A percentile compares a stretch with the other conserved stretches of the same genome.
Evolutionary conservation across 2,113 vertebrate species (phyloP).

Genomic region (Nannospalax galili): DNA sequence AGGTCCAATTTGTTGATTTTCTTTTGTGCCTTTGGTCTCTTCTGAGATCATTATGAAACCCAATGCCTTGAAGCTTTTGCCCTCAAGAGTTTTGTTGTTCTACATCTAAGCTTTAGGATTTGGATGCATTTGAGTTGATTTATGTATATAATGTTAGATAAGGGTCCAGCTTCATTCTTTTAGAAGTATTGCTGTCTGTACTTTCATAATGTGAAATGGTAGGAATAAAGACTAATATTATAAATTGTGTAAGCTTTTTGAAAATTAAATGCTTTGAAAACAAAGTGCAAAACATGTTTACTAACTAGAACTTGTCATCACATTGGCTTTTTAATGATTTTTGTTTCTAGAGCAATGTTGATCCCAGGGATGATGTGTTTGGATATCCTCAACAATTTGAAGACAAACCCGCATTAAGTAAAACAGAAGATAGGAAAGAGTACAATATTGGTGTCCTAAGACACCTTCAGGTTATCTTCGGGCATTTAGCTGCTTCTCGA

Average conservation of each 20-base stretch:
- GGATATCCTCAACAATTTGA: slow-evolving; percentile 99
- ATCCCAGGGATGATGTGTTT: slow-evolving; percentile 98
- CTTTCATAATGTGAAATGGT: background rate
- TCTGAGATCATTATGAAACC: background rate
- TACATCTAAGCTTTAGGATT: background rate
- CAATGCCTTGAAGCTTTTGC: background rate
- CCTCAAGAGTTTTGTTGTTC: background rate
- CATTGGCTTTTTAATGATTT: slow-evolving; percentile 8
- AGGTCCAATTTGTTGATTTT: background rate
- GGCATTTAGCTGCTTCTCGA: slow-evolving; percentile 97
- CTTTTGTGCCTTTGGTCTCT: background rate
- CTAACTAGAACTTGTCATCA: slow-evolving; percentile 38
- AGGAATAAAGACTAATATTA: background rate
- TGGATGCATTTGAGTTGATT: background rate
- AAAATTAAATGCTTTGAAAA: background rate
- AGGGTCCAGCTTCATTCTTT: background rate
- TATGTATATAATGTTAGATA: slow-evolving; percentile 4
- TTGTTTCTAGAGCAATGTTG: slow-evolving; percentile 94
- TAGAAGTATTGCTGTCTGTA: background rate
- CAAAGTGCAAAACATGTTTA: background rate
- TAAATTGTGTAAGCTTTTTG: slow-evolving; percentile 6
- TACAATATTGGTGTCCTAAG: slow-evolving; percentile 99
- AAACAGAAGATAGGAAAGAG: slow-evolving; percentile 98
- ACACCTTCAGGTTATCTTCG: slow-evolving; percentile 99
- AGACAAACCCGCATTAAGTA: slow-evolving; percentile 95